Base-by-base conservation (phyloP, 2,113 vertebrate species). In the Dicerorhinus sumatrensis region DNA sequence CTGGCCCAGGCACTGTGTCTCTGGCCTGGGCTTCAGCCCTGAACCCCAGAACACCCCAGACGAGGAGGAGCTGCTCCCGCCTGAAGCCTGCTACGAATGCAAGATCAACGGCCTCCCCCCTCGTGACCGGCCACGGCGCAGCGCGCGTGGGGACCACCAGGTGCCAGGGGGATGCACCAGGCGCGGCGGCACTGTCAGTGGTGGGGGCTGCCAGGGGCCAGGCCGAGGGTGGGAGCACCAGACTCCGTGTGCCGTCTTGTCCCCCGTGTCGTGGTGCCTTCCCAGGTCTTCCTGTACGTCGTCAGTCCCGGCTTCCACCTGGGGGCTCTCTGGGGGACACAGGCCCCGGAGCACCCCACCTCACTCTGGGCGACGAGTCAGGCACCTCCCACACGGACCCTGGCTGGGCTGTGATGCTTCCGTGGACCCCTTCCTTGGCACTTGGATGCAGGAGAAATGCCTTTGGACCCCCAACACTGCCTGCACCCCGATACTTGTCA, bases 41-140 rank as follows among this genome's bases (percentile, higher is more conserved):
- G 72, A 48, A 63, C n/a, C 98, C 3, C 98, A 97, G 77, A 99
- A 99, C 12, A 98, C 98, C 48, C 39, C 27, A 7, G 99, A 99
- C 0, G 99, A 99, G 0, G 99, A 99, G 13, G 99, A 99, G 83
- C 96, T 99, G 60, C 98, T 99, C 25, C 99, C 99, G 5, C 99
- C 99, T 0, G 99, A 99, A 97, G 98, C 99, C 97, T 99, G 99
- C 98, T 99, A 99, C 0, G 99, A 99, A 97, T 99, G 99, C 97
- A 99, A 99, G 99, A 99, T 99, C 98, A 99, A 99, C 0, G 99
- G 99, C 1, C 99, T 99, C 91, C 98, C 98, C n/a, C 98, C 99
- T 98, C 98, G 63, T 12, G 98, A 98, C 95, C 97, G 98, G 89
- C 98, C 99, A 67, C 98, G 98, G 25, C 99, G 99, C 86, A 99